Base-by-base conservation (phyloP, 2,113 vertebrate genomes). In the Micromys minutus region DNA sequence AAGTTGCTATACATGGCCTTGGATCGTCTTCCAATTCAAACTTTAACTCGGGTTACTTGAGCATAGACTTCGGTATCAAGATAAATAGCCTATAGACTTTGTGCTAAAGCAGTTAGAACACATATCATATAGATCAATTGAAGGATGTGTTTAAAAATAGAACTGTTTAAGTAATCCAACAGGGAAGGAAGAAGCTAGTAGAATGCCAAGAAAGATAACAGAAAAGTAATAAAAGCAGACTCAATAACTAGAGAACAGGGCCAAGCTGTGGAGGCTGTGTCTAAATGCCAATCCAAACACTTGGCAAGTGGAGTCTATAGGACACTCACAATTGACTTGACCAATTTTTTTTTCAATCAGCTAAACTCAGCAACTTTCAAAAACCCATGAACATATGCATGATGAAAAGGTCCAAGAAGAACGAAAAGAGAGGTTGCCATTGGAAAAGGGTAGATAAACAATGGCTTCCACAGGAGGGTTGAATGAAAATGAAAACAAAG, bases 251-350 rank as follows among this genome's bases (percentile, higher is more conserved):
- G n/a, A 59, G 67, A 88, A 45, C 75, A 89, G 47, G 45, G 93
- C 29, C 22, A 75, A 45, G 17, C 21, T 88, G 87, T 50, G 88
- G 87, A 97, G 69, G 6, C 84, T 85, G 19, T 87, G 71, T 90
- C 93, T 94, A 87, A 85, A 96, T 79, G 95, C 94, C 95, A 91
- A 96, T 95, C 89, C 88, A 97, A 96, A 95, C 87, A 85, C 50
- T 59, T 55, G 80, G 26, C 76, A 63, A 95, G 75, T 65, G 74
- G 91, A 94, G 74, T 96, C 94, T 95, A 57, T 59, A 61, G 55
- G 39, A 97, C n/a, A 67, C 94, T 87, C 84, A 75, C 79, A 97
- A 95, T 75, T 57, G 89, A 87, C 87, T 91, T 91, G 57, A 94
- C 31, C 29, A 72, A 96, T 89, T 90, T 87, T 26, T 67, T 93